These are phyloP conservation scores for Galerucella pusilla DNA, from an alignment of 2,888 invertebrate genomes.

Conservation along the genomic window DNA sequence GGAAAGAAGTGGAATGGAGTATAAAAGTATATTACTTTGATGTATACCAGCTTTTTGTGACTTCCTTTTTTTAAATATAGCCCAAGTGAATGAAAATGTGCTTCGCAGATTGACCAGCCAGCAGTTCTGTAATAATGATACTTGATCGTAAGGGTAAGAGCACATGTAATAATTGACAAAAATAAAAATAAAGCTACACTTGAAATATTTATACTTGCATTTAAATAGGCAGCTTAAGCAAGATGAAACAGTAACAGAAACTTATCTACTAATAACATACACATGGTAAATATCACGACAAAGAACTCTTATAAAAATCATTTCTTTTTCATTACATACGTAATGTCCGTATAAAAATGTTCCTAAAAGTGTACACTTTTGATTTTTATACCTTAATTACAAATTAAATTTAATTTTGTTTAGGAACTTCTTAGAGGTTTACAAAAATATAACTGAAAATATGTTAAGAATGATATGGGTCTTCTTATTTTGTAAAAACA, in stretches of 20 bases:
- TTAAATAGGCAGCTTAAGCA: not conserved
- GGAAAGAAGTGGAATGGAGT: too few species aligned
- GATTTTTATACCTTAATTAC: slow-evolving; percentile 7
- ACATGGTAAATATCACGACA: slow-evolving; percentile 1
- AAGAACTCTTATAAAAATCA: slow-evolving; percentile 5
- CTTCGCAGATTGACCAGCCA: too few species aligned
- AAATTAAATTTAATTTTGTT: not conserved
- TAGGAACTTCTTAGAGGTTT: not conserved
- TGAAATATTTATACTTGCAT: not conserved
- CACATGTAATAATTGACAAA: not conserved
- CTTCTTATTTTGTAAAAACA: too few species aligned
- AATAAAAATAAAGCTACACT: not conserved
- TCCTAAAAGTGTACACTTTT: slow-evolving; percentile 1
- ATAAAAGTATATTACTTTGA: too few species aligned
- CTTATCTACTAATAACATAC: not conserved
- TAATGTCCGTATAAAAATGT: slow-evolving; percentile 1
- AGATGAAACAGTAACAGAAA: not conserved
- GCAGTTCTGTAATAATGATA: too few species aligned
- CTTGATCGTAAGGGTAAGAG: not conserved
- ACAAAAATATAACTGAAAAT: not conserved
- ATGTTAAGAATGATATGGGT: too few species aligned
- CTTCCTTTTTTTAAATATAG: too few species aligned
- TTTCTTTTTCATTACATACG: slow-evolving; percentile 1
- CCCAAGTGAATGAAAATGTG: too few species aligned
- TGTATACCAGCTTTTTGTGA: too few species aligned